phyloP scores from a whole-genome alignment of 2,113 vertebrate genomes.

The Acanthochromis polyacanthus region DNA sequence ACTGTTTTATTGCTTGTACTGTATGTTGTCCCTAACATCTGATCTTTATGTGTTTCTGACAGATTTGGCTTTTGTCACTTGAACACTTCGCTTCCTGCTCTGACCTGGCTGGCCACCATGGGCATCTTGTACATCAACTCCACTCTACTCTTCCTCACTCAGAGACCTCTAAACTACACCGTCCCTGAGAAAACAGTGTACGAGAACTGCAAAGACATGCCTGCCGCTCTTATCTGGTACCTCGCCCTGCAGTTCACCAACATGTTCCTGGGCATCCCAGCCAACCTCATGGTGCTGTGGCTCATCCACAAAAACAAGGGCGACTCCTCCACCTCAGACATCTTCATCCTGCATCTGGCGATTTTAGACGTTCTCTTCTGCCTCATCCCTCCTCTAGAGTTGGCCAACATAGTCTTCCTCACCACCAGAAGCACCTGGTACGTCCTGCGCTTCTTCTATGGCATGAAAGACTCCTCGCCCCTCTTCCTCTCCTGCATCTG shows the following conservation, averaged over 20 bases:
- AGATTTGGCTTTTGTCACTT: conserved; percentile 19
- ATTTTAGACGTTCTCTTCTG: conserved; percentile 81
- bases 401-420: conserved; percentile 76
- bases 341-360: conserved; percentile 82
- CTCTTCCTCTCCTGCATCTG: conserved; percentile 85
- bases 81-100: neutral
- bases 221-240: conserved; percentile 78
- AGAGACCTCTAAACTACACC: conserved; percentile 61
- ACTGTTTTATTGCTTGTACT: no score
- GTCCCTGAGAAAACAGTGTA: conserved; percentile 52
- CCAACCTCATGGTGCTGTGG: conserved; percentile 84
- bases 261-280: conserved; percentile 85
- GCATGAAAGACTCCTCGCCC: conserved; percentile 81
- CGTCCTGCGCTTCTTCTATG: conserved; percentile 82
- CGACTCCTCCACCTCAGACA: conserved; percentile 83
- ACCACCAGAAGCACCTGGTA: conserved; percentile 75
- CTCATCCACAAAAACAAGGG: conserved; percentile 79
- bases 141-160: conserved; percentile 60
- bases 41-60: neutral
- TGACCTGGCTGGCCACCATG: conserved; percentile 40
- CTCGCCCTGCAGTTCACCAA: conserved; percentile 82
- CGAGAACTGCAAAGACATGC: conserved; percentile 71
- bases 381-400: conserved; percentile 80
- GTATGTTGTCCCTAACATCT: neutral
- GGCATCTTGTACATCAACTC: conserved; percentile 59